Base-by-base conservation (phyloP, 2,888 invertebrate genomes). In the Mythimna albipuncta region DNA sequence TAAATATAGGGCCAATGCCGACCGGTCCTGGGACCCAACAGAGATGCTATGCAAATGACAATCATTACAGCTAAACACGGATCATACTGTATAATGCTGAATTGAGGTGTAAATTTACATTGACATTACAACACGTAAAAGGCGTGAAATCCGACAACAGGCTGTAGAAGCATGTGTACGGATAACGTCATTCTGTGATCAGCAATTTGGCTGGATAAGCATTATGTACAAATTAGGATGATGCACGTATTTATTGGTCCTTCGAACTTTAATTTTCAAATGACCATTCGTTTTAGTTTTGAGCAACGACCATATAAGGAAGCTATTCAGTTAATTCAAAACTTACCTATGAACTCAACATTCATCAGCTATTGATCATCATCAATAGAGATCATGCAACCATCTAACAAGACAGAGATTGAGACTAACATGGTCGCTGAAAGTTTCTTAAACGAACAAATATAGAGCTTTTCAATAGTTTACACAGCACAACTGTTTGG, bases 1-100 rank as follows among this genome's bases (percentile, higher is more conserved):
- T 82, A 87, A 85, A 86, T 87, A 83, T 81, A 86, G 87, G 88
- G 87, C 91, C 91, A 90, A 91, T 88, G 88, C 79, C 87, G 85
- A 72, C 87, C 69, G 63, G 79, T 78, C 75, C 72, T 65, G 44
- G 65, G 68, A 38, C 76, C 75, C 38, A 61, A 65, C 75, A 59
- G 71, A 85, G 67, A 83, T 68, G 64, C 69, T 81, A 85, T 86
- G 85, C 86, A 83, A 85, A 86, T 83, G 72, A 64, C 72, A 83
- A 82, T 84, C 62, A 72, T 79, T 75, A 76, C 58, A 76, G 79
- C 74, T 68, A 73, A 81, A 73, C 69, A 69, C 69, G 71, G 68
- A 81, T 69, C 69, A 75, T 55, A 73, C 74, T 74, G 80, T 77
- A 57, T 71, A 80, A 82, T 73, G 57, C 70, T 72, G 69, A 72